Evolutionary conservation across 2,888 invertebrate species (phyloP), one percentile per base, ranked within the genome.

Genomic region (Euclidia mi): DNA sequence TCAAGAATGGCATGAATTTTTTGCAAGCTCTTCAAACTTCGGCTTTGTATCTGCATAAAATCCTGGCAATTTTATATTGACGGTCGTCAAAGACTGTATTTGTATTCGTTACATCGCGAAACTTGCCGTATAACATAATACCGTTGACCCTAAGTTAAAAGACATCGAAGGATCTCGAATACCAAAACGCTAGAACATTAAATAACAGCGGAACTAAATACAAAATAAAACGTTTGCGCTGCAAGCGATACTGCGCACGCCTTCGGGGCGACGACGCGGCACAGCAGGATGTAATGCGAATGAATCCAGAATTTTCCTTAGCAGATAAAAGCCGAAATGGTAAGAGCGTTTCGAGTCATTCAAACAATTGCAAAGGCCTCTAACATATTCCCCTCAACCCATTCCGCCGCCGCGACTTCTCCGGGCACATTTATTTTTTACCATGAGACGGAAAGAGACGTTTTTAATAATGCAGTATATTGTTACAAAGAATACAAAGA

Each of bases 401-500:
- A 78, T 78, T 80, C 77, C 78, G 65, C 67, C 70, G 77, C 71
- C 69, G 77, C 71, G 76, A 79, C 82, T 74, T 76, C 79, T 73
- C 70, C 58, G 68, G 67, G 61, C 76, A 79, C 85, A 83, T 87
- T 87, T 85, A 87, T 87, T 87, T 87, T 88, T 87, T 85, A 87
- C 81, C 79, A 75, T 63, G 76, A 76, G 78, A 68, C 56, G 82
- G 78, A 83, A 80, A 81, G 81, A 84, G 86, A 85, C 84, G 78
- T 81, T 83, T 83, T 93, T 89, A 90, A 92, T 92, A 92, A 93
- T 92, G 84, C 86, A 92, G 85, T 84, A 83, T 87, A 87, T 87
- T 85, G 89, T 90, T 85, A 91, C 89, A 88, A 89, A 88, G 90
- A 88, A 85, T 82, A 88, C 89, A 88, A 87, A 89, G 89, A 82